These are phyloP conservation scores for Drosophila eugracilis DNA, from an alignment of 1,140 invertebrate genomes.

Conservation along the genomic window DNA sequence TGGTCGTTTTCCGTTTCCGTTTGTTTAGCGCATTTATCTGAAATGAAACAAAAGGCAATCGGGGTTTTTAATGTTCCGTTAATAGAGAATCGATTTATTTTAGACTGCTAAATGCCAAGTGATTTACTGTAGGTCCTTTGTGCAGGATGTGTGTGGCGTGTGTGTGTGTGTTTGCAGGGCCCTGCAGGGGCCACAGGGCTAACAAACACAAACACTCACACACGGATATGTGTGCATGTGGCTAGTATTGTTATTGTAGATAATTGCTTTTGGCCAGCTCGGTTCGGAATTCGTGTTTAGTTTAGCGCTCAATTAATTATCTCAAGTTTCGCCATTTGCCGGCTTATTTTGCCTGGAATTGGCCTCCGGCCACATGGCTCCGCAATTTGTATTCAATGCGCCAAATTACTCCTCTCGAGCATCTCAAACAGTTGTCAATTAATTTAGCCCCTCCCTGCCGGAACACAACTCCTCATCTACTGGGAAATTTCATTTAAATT, in stretches of 20 bases:
- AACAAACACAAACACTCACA: neutral
- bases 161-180: constrained; percentile 5
- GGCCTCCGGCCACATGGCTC: constrained; percentile 29
- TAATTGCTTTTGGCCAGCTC: constrained; percentile 67
- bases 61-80: constrained; percentile 77
- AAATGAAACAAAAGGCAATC: constrained; percentile 76
- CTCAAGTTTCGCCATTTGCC: constrained; percentile 75
- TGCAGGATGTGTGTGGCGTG: constrained; percentile 7
- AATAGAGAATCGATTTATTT: constrained; percentile 81
- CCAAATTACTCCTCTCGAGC: constrained; percentile 41
- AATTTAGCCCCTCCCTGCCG: constrained; percentile 23
- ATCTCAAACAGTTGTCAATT: constrained; percentile 51
- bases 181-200: constrained; percentile 3
- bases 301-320: constrained; percentile 81
- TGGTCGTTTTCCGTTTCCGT: constrained; percentile 29
- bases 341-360: constrained; percentile 54
- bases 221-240: constrained; percentile 9
- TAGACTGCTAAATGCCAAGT: constrained; percentile 73
- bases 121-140: constrained; percentile 59
- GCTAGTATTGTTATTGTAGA: constrained; percentile 65
- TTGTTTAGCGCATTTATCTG: constrained; percentile 63
- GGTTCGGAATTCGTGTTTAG: constrained; percentile 68
- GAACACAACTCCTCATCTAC: neutral
- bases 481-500: constrained; percentile 18
- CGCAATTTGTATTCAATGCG: constrained; percentile 74